Conservation (phyloP, 2,113 vertebrate genomes). For the Panurus biarmicus region DNA sequence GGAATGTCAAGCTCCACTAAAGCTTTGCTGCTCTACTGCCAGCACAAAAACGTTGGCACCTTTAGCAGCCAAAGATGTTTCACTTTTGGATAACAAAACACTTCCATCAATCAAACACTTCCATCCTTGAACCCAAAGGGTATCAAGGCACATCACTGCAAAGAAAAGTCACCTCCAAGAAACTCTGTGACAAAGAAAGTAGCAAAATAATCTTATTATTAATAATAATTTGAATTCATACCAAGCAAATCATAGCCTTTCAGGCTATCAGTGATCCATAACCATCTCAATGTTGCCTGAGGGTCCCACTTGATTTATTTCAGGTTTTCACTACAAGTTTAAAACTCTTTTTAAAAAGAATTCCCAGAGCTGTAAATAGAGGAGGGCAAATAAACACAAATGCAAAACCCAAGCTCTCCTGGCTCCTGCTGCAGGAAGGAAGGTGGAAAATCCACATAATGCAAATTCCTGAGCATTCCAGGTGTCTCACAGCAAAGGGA, state of each 20-base stretch:
- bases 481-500: not conserved
- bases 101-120: not conserved
- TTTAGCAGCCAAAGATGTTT: not conserved
- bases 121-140: not conserved
- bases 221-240: not conserved
- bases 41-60: not conserved
- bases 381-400: not conserved
- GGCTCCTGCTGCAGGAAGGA: not conserved
- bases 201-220: not conserved
- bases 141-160: not conserved
- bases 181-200: not conserved
- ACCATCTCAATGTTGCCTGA: not conserved
- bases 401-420: not conserved
- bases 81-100: conserved; percentile 26
- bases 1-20: not conserved
- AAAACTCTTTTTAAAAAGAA: not conserved
- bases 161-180: not conserved
- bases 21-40: not conserved
- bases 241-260: not conserved
- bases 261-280: not conserved
- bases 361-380: not conserved
- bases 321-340: not conserved
- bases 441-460: not conserved
- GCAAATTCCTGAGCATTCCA: not conserved
- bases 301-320: not conserved